These are phyloP conservation scores for Agonopterix subpropinquella DNA, from an alignment of 2,888 invertebrate genomes.

Conservation along the genomic window DNA sequence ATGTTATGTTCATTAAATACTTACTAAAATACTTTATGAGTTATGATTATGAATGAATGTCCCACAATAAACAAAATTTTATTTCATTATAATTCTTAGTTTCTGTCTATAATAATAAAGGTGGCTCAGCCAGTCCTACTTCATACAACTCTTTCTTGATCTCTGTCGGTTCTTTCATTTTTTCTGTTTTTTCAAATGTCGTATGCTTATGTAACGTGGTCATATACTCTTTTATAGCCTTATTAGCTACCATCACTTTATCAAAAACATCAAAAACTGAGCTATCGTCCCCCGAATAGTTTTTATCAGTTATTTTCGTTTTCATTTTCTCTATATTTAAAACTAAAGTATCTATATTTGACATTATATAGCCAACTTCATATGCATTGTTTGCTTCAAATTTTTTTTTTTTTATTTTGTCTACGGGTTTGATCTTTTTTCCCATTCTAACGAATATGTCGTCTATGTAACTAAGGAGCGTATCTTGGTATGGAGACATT, in stretches of 20 bases:
- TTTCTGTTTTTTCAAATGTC: too few relatives aligned
- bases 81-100: too few relatives aligned
- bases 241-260: constrained; percentile 24
- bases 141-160: too few relatives aligned
- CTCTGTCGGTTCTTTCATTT: too few relatives aligned
- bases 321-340: constrained; percentile 27
- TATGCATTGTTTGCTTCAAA: constrained; percentile 22
- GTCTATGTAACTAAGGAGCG: constrained; percentile 25
- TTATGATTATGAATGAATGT: too few relatives aligned
- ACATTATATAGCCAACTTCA: constrained; percentile 38
- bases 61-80: too few relatives aligned
- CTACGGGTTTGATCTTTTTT: constrained; percentile 11
- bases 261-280: constrained; percentile 33
- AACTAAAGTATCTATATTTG: constrained; percentile 36
- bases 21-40: too few relatives aligned
- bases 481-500: constrained; percentile 20
- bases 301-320: constrained; percentile 21
- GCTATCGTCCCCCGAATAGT: constrained; percentile 21
- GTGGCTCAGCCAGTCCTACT: too few relatives aligned
- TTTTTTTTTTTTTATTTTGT: constrained; percentile 18
- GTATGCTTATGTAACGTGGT: not conserved
- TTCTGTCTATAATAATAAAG: too few relatives aligned
- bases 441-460: constrained; percentile 23
- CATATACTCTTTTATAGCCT: constrained; percentile 11
- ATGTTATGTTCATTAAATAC: too few relatives aligned